phyloP scores from a whole-genome alignment of 2,888 invertebrate species.

The Tanypteryx hageni region DNA sequence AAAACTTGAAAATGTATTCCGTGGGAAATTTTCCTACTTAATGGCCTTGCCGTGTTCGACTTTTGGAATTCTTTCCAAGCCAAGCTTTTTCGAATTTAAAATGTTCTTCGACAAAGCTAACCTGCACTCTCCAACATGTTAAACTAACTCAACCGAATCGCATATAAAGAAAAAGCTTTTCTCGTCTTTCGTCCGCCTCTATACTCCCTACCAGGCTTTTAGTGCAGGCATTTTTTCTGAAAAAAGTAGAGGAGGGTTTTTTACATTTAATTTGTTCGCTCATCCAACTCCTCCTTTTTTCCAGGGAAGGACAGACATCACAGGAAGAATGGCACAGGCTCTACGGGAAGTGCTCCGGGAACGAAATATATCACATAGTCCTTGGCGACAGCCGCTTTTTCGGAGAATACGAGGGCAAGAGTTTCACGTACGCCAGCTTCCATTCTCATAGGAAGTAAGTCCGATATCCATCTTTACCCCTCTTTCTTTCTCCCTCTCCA shows the following conservation, averaged over 20 bases:
- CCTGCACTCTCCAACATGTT: neutral
- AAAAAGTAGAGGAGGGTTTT: no score
- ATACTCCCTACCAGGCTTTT: no score
- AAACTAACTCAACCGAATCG: neutral
- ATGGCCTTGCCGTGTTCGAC: no score
- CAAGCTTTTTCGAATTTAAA: no score
- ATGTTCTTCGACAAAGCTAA: no score
- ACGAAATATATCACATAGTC: constrained; percentile 98
- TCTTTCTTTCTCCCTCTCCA: no score
- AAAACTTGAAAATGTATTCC: no score
- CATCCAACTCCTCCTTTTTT: constrained; percentile 69
- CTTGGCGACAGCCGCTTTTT: constrained; percentile 97
- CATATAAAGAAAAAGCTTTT: neutral
- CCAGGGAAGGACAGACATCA: constrained; percentile 94
- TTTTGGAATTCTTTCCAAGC: no score
- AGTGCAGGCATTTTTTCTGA: no score
- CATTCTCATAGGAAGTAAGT: constrained; percentile 98
- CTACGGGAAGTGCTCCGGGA: constrained; percentile 99
- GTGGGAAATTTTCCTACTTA: no score
- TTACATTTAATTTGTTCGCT: no score
- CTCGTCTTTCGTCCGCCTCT: no score
- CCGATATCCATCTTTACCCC: neutral
- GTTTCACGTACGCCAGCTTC: constrained; percentile 99
- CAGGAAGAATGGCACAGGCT: constrained; percentile 98
- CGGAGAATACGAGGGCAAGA: constrained; percentile 98